Evolutionary conservation across 2,888 invertebrate genomes (phyloP), one percentile per base, ranked within the genome.

Genomic region (Tetropium fuscum): DNA sequence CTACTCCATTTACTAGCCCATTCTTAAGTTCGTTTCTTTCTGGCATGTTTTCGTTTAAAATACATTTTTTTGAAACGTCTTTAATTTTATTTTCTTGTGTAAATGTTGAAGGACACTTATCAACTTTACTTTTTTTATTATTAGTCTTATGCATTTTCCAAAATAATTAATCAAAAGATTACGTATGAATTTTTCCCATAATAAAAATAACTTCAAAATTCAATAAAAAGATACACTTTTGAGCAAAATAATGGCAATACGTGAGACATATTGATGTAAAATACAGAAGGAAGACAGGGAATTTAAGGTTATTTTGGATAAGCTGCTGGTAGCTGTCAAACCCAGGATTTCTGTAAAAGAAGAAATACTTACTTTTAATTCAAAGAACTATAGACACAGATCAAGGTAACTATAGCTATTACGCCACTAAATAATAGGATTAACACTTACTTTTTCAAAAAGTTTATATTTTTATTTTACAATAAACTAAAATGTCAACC

Each of bases 61-160:
- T 66, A 54, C 64, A 68, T 40, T 64, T 68, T 47, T 62, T 66
- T 57, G 61, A 53, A 54, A 66, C 49, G 43, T 68, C 63, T 63
- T 55, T 66, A 51, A 59, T 51, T 22, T 63, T 61, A 49, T 53
- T 63, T 59, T 63, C 64, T 47, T 64, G 60, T 40, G 60, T 56
- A 51, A 61, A 47, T 62, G 68, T 66, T 63, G 71, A 67, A 68
- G 73, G 66, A 59, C 74, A 72, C 67, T 74, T 73, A 61, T 71
- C 70, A 60, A 66, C 63, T 57, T 69, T 66, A 64, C 63, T 70
- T 48, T 65, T 62, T 63, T 68, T 72, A 53, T 68, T 72, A 53
- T 58, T 58, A 55, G 63, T 66, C 45, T 72, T 67, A 68, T 69
- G 73, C 74, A 73, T 74, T 62, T 69, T 72, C 55, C 57, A 47